Evolutionary conservation across 1,140 invertebrate genomes (phyloP).

Genomic region (Scaptodrosophila lebanonensis): DNA sequence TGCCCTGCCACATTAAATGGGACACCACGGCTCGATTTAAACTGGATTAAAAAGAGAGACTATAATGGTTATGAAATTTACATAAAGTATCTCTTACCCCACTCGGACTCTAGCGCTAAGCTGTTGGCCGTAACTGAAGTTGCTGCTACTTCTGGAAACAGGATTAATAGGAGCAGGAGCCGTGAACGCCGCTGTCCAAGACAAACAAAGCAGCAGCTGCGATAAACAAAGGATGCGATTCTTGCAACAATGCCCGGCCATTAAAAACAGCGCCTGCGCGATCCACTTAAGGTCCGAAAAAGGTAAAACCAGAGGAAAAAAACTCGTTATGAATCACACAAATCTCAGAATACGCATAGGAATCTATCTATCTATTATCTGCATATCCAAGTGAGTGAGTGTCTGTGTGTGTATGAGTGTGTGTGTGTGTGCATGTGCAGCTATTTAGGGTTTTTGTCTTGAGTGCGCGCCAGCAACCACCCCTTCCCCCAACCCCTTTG

Average conservation of each 20-base stretch:
- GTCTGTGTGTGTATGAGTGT: background rate
- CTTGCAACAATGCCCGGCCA: conserved; percentile 40
- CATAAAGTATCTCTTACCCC: conserved; percentile 53
- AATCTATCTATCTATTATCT: conserved; percentile 23
- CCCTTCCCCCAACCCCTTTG: conserved; percentile 39
- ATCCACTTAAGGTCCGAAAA: conserved; percentile 70
- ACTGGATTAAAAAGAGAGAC: conserved; percentile 63
- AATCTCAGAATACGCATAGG: conserved; percentile 54
- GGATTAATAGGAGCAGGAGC: conserved; percentile 50
- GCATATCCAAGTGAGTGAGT: conserved; percentile 7
- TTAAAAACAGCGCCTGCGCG: conserved; percentile 30
- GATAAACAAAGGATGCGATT: conserved; percentile 54
- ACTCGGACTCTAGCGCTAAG: conserved; percentile 34
- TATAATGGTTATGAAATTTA: conserved; percentile 48
- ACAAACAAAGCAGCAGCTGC: conserved; percentile 65
- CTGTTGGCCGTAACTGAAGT: conserved; percentile 55
- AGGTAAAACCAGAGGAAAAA: conserved; percentile 45
- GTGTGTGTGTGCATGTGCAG: conserved; percentile 11
- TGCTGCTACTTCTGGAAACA: conserved; percentile 38
- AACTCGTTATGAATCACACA: conserved; percentile 74
- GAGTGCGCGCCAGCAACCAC: conserved; percentile 4
- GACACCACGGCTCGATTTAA: conserved; percentile 46
- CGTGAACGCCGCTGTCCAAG: conserved; percentile 55
- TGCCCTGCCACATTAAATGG: conserved; percentile 11
- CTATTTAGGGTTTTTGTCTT: conserved; percentile 26